These are phyloP conservation scores for Pyrrhia umbra DNA, from an alignment of 2,888 invertebrate species.

Conservation along the genomic window DNA sequence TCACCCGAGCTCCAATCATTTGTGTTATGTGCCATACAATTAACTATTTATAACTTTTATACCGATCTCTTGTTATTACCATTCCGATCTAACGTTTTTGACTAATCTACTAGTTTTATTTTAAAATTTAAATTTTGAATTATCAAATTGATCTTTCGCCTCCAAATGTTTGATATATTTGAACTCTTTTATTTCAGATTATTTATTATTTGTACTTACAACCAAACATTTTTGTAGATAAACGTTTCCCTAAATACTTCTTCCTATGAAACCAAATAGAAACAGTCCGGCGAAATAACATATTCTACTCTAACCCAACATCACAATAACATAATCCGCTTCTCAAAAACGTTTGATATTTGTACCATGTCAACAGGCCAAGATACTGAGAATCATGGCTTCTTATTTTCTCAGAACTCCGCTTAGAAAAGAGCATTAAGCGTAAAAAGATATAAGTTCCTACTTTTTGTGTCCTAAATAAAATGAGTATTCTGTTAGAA, in stretches of 20 bases:
- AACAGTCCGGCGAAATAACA: background rate
- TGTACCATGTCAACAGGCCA: slow-evolving; percentile 23
- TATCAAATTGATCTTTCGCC: slow-evolving; percentile 2
- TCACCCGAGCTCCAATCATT: slow-evolving; percentile 54
- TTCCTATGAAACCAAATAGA: background rate
- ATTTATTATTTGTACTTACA: too few species aligned
- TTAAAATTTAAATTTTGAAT: slow-evolving; percentile 25
- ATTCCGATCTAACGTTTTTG: slow-evolving; percentile 37
- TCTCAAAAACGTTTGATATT: slow-evolving; percentile 11
- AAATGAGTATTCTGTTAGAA: slow-evolving; percentile 32
- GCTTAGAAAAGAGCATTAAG: slow-evolving; percentile 20
- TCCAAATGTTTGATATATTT: too few species aligned
- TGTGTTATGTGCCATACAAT: slow-evolving; percentile 49
- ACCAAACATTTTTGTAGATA: background rate
- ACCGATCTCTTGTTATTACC: slow-evolving; percentile 49
- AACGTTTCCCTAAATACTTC: background rate
- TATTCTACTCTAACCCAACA: slow-evolving; percentile 8
- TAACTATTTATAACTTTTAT: slow-evolving; percentile 53
- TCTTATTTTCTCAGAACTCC: slow-evolving; percentile 26
- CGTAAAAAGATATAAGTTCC: slow-evolving; percentile 26
- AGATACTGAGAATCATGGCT: slow-evolving; percentile 16
- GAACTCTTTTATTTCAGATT: too few species aligned
- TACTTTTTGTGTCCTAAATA: slow-evolving; percentile 37
- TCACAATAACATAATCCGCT: slow-evolving; percentile 12
- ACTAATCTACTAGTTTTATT: slow-evolving; percentile 20